Conservation (phyloP, 1,140 invertebrate genomes). For the Oppia nitens region DNA sequence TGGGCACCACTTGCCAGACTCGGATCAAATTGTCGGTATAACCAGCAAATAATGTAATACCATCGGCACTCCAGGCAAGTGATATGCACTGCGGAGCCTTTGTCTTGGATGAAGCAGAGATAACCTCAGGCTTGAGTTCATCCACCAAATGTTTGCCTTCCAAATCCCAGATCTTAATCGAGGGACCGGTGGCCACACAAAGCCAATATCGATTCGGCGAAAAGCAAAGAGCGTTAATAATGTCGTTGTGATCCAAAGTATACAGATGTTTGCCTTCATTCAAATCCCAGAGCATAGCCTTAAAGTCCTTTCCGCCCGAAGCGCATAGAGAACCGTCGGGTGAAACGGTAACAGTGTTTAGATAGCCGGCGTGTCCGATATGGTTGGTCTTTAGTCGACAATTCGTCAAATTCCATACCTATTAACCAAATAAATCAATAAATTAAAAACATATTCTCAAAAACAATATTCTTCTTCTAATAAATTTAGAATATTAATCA, state of each 20-base stretch:
- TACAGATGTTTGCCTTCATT: constrained; percentile 99
- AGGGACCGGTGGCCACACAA: constrained; percentile 96
- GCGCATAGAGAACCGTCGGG: constrained; percentile 98
- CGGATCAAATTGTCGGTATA: constrained; percentile 97
- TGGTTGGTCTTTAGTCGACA: constrained; percentile 98
- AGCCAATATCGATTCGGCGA: constrained; percentile 97
- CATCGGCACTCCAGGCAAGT: constrained; percentile 96
- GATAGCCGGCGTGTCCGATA: constrained; percentile 84
- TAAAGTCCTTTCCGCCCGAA: constrained; percentile 97
- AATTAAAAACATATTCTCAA: not conserved
- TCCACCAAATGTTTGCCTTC: constrained; percentile 99
- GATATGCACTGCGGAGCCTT: constrained; percentile 91
- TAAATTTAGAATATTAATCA: not conserved
- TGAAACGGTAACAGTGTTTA: constrained; percentile 97
- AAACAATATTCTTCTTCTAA: no score
- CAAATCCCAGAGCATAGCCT: constrained; percentile 98
- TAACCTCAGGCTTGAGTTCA: constrained; percentile 87
- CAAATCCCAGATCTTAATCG: constrained; percentile 99
- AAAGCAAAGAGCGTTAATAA: constrained; percentile 95
- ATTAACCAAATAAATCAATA: constrained; percentile 13
- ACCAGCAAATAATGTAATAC: constrained; percentile 95
- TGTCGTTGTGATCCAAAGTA: constrained; percentile 94
- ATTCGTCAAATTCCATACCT: constrained; percentile 99
- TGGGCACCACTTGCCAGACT: constrained; percentile 75
- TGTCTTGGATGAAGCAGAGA: constrained; percentile 48